phyloP scores from a whole-genome alignment of 2,113 vertebrate genomes.

The Cinclus mexicanus region DNA sequence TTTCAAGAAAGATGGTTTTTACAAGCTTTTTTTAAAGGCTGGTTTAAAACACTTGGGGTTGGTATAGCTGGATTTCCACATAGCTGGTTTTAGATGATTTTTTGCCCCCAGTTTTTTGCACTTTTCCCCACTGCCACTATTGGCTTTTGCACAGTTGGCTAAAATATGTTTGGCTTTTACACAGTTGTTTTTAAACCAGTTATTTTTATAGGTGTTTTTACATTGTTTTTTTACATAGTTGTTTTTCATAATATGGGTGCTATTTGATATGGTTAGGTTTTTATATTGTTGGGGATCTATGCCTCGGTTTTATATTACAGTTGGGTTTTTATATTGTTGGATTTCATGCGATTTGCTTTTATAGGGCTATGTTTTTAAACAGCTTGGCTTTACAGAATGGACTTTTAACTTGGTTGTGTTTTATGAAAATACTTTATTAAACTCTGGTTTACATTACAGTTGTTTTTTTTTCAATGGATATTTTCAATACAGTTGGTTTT shows the following conservation, averaged over 20 bases:
- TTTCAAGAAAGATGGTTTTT: not conserved
- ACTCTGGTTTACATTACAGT: not conserved
- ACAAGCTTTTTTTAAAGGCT: not conserved
- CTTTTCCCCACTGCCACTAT: accelerated
- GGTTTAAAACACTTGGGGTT: not conserved
- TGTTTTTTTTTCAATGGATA: not conserved
- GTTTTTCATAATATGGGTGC: not conserved
- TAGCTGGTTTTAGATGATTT: not conserved
- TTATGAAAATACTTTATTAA: not conserved
- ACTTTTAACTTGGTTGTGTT: not conserved
- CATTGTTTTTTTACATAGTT: not conserved
- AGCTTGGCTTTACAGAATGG: not conserved
- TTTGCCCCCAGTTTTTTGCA: not conserved
- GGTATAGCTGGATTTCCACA: not conserved
- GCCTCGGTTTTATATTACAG: not conserved
- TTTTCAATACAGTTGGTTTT: not conserved
- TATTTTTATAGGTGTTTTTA: not conserved
- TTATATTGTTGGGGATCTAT: not conserved
- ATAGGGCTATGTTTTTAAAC: not conserved
- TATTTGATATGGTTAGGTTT: not conserved
- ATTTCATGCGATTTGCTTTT: not conserved
- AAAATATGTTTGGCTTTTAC: not conserved
- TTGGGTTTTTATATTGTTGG: not conserved
- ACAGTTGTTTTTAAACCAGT: not conserved
- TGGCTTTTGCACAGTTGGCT: not conserved